Conservation (phyloP, 2,113 vertebrate genomes). For the Otolemur garnettii region DNA sequence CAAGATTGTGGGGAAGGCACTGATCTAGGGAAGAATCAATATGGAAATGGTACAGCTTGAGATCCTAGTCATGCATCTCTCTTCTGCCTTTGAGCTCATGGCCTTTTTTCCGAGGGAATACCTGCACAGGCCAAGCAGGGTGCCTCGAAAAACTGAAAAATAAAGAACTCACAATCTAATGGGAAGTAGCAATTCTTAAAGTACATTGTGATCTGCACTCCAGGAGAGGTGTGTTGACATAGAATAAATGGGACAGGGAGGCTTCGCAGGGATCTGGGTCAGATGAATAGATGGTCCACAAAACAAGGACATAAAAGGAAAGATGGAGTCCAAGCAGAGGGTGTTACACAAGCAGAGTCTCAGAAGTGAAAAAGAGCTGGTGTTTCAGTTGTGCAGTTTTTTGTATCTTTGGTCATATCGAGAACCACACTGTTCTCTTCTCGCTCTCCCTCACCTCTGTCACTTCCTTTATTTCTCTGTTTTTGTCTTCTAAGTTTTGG, state of each 20-base stretch:
- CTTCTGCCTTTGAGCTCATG: background rate
- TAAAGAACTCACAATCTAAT: background rate
- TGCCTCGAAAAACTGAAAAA: background rate
- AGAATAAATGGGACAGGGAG: background rate
- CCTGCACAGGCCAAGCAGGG: background rate
- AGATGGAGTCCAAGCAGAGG: background rate
- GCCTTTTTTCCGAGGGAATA: background rate
- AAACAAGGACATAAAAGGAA: accelerated
- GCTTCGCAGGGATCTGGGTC: background rate
- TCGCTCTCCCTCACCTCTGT: background rate
- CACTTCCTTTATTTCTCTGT: background rate
- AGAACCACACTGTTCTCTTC: background rate
- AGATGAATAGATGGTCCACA: background rate
- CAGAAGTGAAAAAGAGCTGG: background rate
- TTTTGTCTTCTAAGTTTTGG: background rate
- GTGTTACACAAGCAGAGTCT: background rate
- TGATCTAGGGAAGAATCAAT: background rate
- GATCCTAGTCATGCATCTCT: background rate
- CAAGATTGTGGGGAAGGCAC: background rate
- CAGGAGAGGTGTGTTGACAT: background rate
- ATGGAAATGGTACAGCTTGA: background rate
- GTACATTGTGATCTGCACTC: background rate
- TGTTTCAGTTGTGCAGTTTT: background rate
- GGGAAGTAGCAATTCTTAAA: background rate
- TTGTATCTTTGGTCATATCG: background rate